Evolutionary conservation across 2,888 invertebrate genomes (phyloP), one percentile per base, ranked within the genome.

Genomic region (Aporophyla nigra): DNA sequence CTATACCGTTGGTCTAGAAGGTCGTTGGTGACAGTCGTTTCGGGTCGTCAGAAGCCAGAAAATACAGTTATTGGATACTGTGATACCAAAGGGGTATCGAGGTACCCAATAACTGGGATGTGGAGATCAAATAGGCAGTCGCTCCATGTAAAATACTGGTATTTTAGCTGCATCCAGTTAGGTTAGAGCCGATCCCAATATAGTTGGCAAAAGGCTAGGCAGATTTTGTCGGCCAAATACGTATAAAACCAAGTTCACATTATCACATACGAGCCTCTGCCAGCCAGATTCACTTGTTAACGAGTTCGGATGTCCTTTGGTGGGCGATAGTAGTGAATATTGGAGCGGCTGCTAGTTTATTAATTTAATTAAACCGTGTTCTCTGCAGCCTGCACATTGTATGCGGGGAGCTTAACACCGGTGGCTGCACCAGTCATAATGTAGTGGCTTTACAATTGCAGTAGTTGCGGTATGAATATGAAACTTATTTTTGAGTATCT

Each of bases 281-380:
- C 0, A 76, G 7, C 43, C 12, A 7, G 49, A 53, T 56, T 58
- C 43, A 65, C 56, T 51, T 24, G 43, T 46, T 46, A 77, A 58
- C 78, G 33, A 70, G 51, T 14, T 33, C 16, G 21, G 40, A 62
- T 27, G 49, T 49, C 16, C 21, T 80, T 66, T 24, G 14, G 43
- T 62, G 21, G 3, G 40, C 33, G 19, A 69, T 68, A 69, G 33
- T 0, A 21, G 6, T 40, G 65, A 53, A 67, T 54, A 69, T 72
- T 53, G 33, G 10, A 43, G n/a, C 58, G 61, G 53, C 14, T n/a
- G 66, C 21, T 40, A 70, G 65, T 76, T 81, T 82, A 81, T 80
- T 67, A 71, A 75, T 80, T 81, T 81, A 81, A 81, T 81, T 79
- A 79, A 79, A 75, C 72, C 24, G 61, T 62, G 71, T 61, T 61